These are phyloP conservation scores for Struthio camelus DNA, from an alignment of 2,113 vertebrate genomes.

Conservation along the genomic window DNA sequence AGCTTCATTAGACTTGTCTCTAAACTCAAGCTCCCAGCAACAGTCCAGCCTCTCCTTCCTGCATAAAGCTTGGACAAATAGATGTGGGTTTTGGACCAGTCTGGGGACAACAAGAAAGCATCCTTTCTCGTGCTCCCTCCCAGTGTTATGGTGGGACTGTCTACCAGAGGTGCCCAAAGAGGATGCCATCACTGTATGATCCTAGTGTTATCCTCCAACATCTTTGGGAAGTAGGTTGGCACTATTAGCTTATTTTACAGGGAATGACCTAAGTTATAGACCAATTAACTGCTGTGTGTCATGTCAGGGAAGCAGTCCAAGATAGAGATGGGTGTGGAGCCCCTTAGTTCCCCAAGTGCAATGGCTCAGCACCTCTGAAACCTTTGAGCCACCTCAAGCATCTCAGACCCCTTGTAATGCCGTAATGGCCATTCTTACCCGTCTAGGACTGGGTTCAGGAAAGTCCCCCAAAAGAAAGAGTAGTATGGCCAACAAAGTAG, in stretches of 20 bases:
- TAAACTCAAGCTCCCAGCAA: not conserved
- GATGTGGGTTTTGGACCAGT: not conserved
- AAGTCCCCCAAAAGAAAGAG: not conserved
- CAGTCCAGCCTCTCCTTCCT: not conserved
- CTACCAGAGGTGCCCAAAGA: not conserved
- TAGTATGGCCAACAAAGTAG: not conserved
- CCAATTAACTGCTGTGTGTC: not conserved
- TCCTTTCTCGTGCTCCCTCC: not conserved
- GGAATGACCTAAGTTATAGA: not conserved
- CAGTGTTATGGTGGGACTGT: fast-evolving
- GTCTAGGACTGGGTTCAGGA: not conserved
- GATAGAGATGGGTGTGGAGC: not conserved
- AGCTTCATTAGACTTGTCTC: not conserved
- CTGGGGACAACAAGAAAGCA: not conserved
- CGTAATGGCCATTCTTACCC: not conserved
- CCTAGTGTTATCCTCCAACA: not conserved
- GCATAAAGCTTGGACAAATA: not conserved
- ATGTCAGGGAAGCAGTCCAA: not conserved
- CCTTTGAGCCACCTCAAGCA: not conserved
- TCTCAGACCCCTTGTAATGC: not conserved
- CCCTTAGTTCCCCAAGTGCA: not conserved
- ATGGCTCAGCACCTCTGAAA: not conserved
- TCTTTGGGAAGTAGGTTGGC: not conserved
- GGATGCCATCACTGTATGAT: not conserved
- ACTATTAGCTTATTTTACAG: not conserved